Evolutionary conservation across 2,888 invertebrate species (phyloP).

Genomic region (Trachelus stipa): DNA sequence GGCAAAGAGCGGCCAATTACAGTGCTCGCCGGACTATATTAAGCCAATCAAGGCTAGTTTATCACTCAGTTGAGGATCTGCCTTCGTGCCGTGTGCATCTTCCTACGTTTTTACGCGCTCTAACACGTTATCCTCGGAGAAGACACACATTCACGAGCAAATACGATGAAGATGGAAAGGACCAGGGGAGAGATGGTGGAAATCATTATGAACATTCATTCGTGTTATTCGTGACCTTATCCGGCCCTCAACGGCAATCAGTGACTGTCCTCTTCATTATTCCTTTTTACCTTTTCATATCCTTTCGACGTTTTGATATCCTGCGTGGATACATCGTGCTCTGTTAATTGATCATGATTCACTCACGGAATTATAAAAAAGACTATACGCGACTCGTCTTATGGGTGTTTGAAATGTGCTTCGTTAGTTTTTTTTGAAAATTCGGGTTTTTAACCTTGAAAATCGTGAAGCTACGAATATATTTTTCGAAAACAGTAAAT

Average conservation of each 20-base stretch:
- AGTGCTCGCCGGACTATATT: constrained; percentile 73
- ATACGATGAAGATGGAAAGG: not conserved
- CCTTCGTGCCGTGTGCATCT: constrained; percentile 64
- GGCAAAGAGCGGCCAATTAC: constrained; percentile 73
- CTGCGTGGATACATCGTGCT: not conserved
- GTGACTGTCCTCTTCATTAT: not conserved
- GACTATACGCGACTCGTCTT: not conserved
- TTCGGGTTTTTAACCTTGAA: not conserved
- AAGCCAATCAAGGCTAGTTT: constrained; percentile 76
- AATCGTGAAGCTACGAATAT: not conserved
- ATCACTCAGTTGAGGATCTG: constrained; percentile 70
- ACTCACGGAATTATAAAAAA: not conserved
- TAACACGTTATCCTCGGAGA: not conserved
- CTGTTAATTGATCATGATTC: not conserved
- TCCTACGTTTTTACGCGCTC: not conserved
- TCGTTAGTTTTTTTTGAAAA: not conserved
- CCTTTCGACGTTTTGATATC: not conserved
- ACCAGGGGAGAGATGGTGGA: not conserved
- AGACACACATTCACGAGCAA: not conserved
- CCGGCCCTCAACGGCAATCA: not conserved
- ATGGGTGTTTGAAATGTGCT: not conserved
- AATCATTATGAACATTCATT: constrained; percentile 1
- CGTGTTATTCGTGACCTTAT: constrained; percentile 5
- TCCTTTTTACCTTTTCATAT: not conserved
- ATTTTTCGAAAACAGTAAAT: not conserved